Evolutionary conservation across 2,797 vertebrate genomes (phyloP).

Genomic region (Gadopsis bispinosus): DNA sequence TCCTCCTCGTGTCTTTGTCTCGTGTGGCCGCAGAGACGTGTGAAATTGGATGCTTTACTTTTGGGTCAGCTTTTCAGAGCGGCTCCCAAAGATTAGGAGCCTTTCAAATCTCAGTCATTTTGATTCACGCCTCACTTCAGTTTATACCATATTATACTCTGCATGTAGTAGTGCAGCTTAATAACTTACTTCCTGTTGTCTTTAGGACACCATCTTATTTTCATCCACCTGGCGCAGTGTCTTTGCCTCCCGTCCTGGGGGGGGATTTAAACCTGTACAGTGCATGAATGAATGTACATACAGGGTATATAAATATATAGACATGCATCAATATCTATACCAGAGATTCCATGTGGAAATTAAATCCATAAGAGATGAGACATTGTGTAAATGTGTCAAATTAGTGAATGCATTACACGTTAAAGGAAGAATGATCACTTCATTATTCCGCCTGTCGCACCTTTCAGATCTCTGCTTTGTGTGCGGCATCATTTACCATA

Average conservation of each 20-base stretch:
- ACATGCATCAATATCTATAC: neutral
- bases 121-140: neutral
- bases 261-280: neutral
- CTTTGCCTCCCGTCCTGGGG: no score
- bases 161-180: neutral
- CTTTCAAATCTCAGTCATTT: constrained; percentile 12
- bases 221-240: no score
- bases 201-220: no score
- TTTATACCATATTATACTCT: neutral
- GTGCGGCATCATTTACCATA: constrained; percentile 41
- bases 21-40: neutral
- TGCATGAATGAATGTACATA: neutral
- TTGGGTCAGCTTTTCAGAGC: constrained; percentile 30
- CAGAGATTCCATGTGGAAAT: constrained; percentile 8
- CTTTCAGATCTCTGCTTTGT: constrained; percentile 60
- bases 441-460: constrained; percentile 62
- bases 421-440: constrained; percentile 60
- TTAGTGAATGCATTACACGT: constrained; percentile 24
- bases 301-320: no score
- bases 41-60: constrained; percentile 36
- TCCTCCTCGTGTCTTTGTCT: neutral
- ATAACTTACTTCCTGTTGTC: no score
- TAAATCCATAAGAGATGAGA: constrained; percentile 11
- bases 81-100: constrained; percentile 4
- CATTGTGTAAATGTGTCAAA: constrained; percentile 49